Evolutionary conservation across 2,888 invertebrate genomes (phyloP).

Genomic region (Drosophila robusta): DNA sequence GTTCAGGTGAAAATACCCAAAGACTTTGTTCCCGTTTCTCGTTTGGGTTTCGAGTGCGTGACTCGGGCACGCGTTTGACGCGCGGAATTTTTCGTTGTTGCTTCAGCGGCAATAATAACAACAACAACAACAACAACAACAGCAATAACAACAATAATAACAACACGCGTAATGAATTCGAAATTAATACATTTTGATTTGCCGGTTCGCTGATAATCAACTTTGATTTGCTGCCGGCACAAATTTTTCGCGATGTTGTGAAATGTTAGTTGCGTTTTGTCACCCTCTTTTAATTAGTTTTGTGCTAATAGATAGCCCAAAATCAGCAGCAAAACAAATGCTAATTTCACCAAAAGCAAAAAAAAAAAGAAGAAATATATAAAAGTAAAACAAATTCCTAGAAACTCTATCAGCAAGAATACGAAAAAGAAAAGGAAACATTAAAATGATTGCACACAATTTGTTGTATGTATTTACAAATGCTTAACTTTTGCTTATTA

Average conservation of each 20-base stretch:
- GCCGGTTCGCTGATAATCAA: conserved; percentile 55
- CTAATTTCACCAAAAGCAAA: conserved; percentile 20
- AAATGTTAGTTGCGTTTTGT: conserved; percentile 49
- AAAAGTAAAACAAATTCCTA: neutral
- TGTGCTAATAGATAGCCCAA: conserved; percentile 47
- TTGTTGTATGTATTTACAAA: conserved; percentile 20
- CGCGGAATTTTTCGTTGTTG: conserved; percentile 34
- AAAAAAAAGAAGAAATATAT: neutral
- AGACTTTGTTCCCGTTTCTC: conserved; percentile 48
- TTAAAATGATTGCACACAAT: conserved; percentile 16
- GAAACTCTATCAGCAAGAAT: conserved; percentile 6
- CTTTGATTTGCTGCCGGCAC: conserved; percentile 53
- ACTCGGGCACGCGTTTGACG: conserved; percentile 64
- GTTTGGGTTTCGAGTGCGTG: conserved; percentile 51
- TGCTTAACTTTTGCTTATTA: conserved; percentile 42
- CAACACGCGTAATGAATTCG: conserved; percentile 65
- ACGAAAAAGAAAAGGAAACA: neutral
- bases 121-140: conserved; percentile 18
- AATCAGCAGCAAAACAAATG: conserved; percentile 25
- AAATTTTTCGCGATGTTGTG: conserved; percentile 48
- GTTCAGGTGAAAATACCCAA: conserved; percentile 42
- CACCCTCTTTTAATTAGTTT: conserved; percentile 61
- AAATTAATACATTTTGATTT: conserved; percentile 70
- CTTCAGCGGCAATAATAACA: conserved; percentile 18
- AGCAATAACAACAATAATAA: conserved; percentile 34